A percentile compares a stretch with the other conserved stretches of the same genome.
phyloP scores from a whole-genome alignment of 2,888 invertebrate species.

The Melanchra persicariae region DNA sequence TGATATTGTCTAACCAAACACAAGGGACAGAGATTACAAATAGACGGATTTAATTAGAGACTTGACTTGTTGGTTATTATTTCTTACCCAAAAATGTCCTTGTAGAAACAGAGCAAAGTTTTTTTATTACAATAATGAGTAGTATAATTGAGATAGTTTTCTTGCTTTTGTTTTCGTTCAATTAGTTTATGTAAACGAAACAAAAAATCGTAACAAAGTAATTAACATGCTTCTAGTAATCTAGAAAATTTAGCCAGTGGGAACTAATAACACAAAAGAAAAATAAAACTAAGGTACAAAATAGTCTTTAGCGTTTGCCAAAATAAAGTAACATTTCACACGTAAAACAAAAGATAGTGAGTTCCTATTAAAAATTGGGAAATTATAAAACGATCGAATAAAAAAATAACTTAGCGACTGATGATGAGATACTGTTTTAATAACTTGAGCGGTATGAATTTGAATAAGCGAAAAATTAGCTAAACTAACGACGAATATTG shows the following conservation, averaged over 20 bases:
- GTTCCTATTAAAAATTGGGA: constrained; percentile 18
- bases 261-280: not conserved
- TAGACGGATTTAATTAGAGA: constrained; percentile 69
- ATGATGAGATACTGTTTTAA: no score
- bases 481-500: no score
- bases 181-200: constrained; percentile 6
- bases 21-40: constrained; percentile 61
- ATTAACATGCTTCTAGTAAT: not conserved
- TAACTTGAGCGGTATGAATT: no score
- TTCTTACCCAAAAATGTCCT: constrained; percentile 26
- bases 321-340: not conserved
- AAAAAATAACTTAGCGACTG: no score
- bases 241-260: not conserved
- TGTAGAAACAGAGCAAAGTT: constrained; percentile 30
- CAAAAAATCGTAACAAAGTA: not conserved
- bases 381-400: no score
- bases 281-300: not conserved
- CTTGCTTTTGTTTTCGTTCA: constrained; percentile 9
- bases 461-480: no score
- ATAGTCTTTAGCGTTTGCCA: not conserved
- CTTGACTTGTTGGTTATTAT: constrained; percentile 66
- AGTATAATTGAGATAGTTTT: not conserved
- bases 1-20: constrained; percentile 52
- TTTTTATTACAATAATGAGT: constrained; percentile 18
- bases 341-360: not conserved